A percentile compares a stretch with the other conserved stretches of the same genome.
Conservation (phyloP, 92 coral and sea anemone species). For the Ricordea florida region DNA sequence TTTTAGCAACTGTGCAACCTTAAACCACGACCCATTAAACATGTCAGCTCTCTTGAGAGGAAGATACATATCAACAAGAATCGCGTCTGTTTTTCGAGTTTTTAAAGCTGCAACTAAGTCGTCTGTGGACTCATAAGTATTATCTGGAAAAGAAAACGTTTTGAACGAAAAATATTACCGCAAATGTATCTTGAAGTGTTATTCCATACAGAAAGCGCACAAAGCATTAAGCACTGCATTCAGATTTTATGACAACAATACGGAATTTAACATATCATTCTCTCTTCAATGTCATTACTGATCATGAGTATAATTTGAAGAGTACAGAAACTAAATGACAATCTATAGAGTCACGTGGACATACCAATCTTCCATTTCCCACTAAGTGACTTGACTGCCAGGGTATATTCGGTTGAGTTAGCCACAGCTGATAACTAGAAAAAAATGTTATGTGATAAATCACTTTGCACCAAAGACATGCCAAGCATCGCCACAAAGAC, state of each 20-base stretch:
- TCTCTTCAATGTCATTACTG: no score
- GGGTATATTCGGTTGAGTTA: neutral
- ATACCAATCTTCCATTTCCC: slow-evolving; percentile 12
- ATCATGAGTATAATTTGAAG: neutral
- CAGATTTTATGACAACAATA: no score
- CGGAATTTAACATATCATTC: no score
- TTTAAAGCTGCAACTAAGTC: neutral
- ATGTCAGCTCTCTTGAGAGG: neutral
- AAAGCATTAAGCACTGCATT: no score
- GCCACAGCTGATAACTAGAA: slow-evolving; percentile 1
- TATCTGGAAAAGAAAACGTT: neutral
- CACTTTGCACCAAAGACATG: no score
- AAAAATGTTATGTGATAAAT: no score
- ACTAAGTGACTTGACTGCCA: neutral
- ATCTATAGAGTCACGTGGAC: neutral
- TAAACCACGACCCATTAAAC: slow-evolving; percentile 2
- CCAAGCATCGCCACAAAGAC: no score
- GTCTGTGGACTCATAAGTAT: neutral
- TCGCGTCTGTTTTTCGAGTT: neutral
- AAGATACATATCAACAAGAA: slow-evolving; percentile 5
- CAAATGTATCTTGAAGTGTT: no score
- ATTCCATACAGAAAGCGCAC: no score
- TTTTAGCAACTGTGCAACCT: neutral
- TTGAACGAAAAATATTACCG: no score
- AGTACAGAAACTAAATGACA: neutral